Base-by-base conservation (phyloP, 2,888 invertebrate species). In the Catocala sponsa region DNA sequence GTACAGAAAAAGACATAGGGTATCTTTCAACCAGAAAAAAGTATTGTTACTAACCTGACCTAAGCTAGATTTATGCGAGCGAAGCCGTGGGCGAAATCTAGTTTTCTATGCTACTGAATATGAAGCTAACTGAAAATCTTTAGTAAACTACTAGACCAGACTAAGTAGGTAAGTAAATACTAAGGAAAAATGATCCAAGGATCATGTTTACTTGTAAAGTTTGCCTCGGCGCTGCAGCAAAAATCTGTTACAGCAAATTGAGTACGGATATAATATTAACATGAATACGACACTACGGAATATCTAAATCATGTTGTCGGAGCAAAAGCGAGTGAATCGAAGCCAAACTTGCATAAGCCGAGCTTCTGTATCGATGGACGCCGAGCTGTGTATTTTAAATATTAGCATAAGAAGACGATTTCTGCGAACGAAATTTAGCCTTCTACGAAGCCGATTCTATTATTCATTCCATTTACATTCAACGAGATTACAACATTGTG, bases 371-470 rank as follows among this genome's bases (percentile, higher is more conserved):
- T 72, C 75, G 70, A 65, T 78, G 64, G 61, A 77, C 65, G 58
- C 52, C 64, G 54, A 67, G 50, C 60, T 69, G 55, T 68, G 64
- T 78, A 72, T 76, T 78, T 68, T 65, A 70, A 60, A 73, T 67
- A 78, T 76, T 73, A 73, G 73, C 76, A 78, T 76, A 78, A 76
- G 78, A 67, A 70, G 76, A 62, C 64, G 68, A 76, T 76, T 75
- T 59, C 59, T 65, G 52, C 60, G 57, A 78, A 65, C 64, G 55
- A 68, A 77, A 72, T 74, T 68, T 65, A 66, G 74, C 59, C 53
- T 65, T 71, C 64, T 49, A 68, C 62, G 65, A 68, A 71, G 62
- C 65, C 51, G 65, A 62, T 74, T 65, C 64, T 71, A 71, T 76
- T 74, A 68, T 71, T 68, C 77, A 74, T 63, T 61, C 51, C 61